These are phyloP conservation scores for Mythimna pallens DNA, from an alignment of 2,888 invertebrate genomes.

Conservation along the genomic window DNA sequence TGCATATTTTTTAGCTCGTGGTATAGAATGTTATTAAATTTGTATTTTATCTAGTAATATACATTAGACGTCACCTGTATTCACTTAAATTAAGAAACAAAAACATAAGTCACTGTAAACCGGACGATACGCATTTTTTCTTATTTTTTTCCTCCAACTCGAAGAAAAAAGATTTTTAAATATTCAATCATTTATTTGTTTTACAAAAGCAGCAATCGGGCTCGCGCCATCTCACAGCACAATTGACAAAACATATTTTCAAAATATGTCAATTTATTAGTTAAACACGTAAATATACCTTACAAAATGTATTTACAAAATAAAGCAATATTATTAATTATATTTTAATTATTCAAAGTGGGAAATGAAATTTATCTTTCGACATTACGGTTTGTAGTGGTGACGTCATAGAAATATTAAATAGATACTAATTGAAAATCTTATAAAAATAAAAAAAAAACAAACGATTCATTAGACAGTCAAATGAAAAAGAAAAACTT, in stretches of 20 bases:
- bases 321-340: constrained; percentile 84
- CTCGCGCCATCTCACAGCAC: constrained; percentile 85
- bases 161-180: constrained; percentile 17
- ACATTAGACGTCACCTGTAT: neutral
- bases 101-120: constrained; percentile 22
- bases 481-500: neutral
- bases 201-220: constrained; percentile 79
- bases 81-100: neutral
- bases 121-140: neutral
- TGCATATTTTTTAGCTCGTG: neutral
- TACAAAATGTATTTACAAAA: constrained; percentile 90
- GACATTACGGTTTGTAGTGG: constrained; percentile 63
- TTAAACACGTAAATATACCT: constrained; percentile 89
- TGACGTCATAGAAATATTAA: constrained; percentile 44
- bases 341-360: constrained; percentile 75
- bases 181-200: constrained; percentile 39
- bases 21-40: neutral
- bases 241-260: constrained; percentile 91
- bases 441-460: neutral
- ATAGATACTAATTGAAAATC: no score
- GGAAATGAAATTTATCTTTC: constrained; percentile 77
- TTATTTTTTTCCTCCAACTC: constrained; percentile 4
- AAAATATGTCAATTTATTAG: constrained; percentile 87
- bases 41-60: neutral
- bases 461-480: neutral